Evolutionary conservation across 2,113 vertebrate species (phyloP).

Genomic region (Otis tarda): DNA sequence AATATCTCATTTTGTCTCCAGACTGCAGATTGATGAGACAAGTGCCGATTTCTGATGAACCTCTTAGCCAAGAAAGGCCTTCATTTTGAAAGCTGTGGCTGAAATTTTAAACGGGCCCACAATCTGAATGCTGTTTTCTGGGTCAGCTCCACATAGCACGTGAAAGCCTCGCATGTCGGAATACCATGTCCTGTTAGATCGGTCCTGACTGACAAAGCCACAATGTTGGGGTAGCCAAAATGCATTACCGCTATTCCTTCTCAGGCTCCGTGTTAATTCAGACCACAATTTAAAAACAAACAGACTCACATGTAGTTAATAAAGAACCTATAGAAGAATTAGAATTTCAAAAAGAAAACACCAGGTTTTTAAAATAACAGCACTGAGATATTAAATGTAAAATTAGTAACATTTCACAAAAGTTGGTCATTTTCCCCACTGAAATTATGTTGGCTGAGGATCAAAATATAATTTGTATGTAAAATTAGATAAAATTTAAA

Average conservation of each 20-base stretch:
- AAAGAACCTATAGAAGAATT: not conserved
- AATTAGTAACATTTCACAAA: not conserved
- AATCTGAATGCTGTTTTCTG: not conserved
- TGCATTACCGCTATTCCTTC: not conserved
- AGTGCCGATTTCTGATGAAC: not conserved
- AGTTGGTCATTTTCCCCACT: not conserved
- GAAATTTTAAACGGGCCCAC: not conserved
- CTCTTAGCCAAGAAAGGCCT: not conserved
- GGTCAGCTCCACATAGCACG: not conserved
- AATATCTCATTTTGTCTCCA: not conserved
- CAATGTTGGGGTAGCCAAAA: not conserved
- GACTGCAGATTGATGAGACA: not conserved
- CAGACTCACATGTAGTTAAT: not conserved
- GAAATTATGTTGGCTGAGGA: not conserved
- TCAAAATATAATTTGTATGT: not conserved
- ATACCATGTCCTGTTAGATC: not conserved
- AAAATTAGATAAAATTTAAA: not conserved
- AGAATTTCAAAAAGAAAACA: not conserved
- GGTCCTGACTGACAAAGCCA: slow-evolving; percentile 5
- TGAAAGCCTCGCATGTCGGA: not conserved
- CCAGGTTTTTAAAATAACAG: not conserved
- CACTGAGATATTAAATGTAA: not conserved
- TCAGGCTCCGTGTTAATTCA: not conserved
- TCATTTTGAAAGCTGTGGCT: not conserved
- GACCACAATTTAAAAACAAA: not conserved